A percentile compares a stretch with the other conserved stretches of the same genome.
Conservation (phyloP, 2,113 vertebrate species). For the Camelus bactrianus region DNA sequence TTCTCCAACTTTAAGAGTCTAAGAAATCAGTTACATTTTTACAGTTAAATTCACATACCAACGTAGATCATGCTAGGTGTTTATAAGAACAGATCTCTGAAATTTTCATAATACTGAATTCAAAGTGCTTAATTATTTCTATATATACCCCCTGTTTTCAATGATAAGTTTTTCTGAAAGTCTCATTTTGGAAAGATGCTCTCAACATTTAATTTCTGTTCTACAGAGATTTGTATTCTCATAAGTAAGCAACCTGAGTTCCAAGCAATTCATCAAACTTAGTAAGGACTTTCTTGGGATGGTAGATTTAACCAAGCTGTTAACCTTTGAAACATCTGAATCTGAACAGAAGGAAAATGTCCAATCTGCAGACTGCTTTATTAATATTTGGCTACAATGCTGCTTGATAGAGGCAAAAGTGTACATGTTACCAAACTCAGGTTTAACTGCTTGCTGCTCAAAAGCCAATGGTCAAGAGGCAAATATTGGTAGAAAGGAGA, state of each 20-base stretch:
- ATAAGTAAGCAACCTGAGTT: background rate
- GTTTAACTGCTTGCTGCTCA: too few relatives aligned
- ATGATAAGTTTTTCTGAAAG: conserved; percentile 32
- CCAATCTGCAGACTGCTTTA: background rate
- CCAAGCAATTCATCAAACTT: conserved; percentile 41
- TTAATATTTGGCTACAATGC: conserved; percentile 29
- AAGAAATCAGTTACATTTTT: conserved; percentile 40
- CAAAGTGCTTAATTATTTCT: background rate
- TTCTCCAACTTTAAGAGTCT: background rate
- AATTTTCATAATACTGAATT: conserved; percentile 12
- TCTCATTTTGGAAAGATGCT: background rate
- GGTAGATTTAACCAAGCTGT: conserved; percentile 57
- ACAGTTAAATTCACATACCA: conserved; percentile 30
- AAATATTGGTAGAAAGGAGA: too few relatives aligned
- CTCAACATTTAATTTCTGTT: conserved; percentile 31
- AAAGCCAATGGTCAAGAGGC: too few relatives aligned
- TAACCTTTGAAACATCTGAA: conserved; percentile 72
- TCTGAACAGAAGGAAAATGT: conserved; percentile 54
- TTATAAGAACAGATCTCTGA: background rate
- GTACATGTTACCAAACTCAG: background rate
- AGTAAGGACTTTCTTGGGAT: background rate
- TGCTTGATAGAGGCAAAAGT: background rate
- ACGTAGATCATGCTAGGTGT: background rate
- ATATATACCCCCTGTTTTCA: conserved; percentile 32
- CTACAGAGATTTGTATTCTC: conserved; percentile 55